Base-by-base conservation (phyloP, 2,888 invertebrate genomes). In the Spilosoma lubricipeda region DNA sequence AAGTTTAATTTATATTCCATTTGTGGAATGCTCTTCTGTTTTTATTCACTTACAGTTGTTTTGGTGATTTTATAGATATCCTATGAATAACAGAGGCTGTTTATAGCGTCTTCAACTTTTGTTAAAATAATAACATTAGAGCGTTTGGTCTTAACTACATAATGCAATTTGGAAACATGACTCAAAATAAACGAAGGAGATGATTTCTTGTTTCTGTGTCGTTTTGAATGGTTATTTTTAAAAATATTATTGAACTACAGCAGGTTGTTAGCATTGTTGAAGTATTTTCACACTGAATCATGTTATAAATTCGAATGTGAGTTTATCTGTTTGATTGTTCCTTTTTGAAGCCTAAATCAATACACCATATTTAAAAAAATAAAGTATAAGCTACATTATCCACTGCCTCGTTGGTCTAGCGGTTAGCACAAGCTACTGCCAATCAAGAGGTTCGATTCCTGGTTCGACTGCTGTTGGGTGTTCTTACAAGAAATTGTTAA, bases 121-220 rank as follows among this genome's bases (percentile, higher is more conserved):
- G 84, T 85, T 74, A 72, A 79, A 80, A 82, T 88, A 87, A 87
- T 88, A 86, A 85, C 80, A 84, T 89, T 87, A 89, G 84, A 84
- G 80, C 83, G 83, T 87, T 89, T 80, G 78, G 74, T 76, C 82
- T 80, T 86, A 89, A 86, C 87, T 86, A 81, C 86, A 88, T 91
- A 90, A 91, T 89, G 86, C 87, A 85, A 91, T 91, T 90, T 88
- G 59, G 73, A 73, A 83, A 85, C 76, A 81, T 48, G 75, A 75
- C 76, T 79, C 72, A 77, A 77, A 76, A 78, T 72, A 74, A 67
- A 30, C 30, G 71, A 80, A 78, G 70, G 11, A 9, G 75, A 71
- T 70, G 30, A 11, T 72, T 30, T 67, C 56, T 39, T 52, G 30
- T 33, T 33, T 64, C 18, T 64, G 23, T 11, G 2, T 39, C n/a